These are phyloP conservation scores for Geotria australis DNA, from an alignment of 2,797 vertebrate species.

Conservation along the genomic window DNA sequence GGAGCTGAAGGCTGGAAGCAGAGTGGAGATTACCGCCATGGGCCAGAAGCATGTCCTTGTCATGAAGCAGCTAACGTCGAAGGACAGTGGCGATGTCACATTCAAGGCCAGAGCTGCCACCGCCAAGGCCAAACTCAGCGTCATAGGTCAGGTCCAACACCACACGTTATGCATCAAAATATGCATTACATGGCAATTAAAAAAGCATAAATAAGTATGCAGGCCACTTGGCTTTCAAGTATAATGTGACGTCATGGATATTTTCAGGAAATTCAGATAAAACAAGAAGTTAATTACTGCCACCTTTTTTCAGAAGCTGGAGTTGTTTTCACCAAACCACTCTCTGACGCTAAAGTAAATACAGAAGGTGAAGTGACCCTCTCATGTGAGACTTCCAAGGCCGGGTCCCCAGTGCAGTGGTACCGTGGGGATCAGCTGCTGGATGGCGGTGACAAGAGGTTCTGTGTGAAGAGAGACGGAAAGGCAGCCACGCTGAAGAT, in stretches of 20 bases:
- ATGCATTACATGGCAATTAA: too few relatives aligned
- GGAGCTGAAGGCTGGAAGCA: slow-evolving; percentile 45
- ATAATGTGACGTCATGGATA: too few relatives aligned
- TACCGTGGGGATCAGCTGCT: slow-evolving; percentile 7
- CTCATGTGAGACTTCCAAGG: slow-evolving; percentile 13
- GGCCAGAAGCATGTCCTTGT: slow-evolving; percentile 35
- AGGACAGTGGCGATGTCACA: slow-evolving; percentile 34
- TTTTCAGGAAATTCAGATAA: too few relatives aligned
- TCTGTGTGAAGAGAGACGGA: slow-evolving; percentile 11
- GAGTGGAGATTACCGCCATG: slow-evolving; percentile 35
- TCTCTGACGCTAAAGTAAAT: slow-evolving; percentile 8
- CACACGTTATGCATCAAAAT: too few relatives aligned
- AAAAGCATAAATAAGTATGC: too few relatives aligned
- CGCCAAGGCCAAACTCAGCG: too few relatives aligned
- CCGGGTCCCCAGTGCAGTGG: slow-evolving; percentile 7
- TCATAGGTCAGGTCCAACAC: too few relatives aligned
- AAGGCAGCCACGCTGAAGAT: slow-evolving; percentile 13
- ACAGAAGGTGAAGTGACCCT: slow-evolving; percentile 10
- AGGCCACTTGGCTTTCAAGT: too few relatives aligned
- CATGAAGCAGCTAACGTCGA: slow-evolving; percentile 36
- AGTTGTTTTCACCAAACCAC: slow-evolving; percentile 8
- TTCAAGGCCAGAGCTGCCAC: slow-evolving; percentile 15
- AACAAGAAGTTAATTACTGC: too few relatives aligned
- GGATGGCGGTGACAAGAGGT: slow-evolving; percentile 6
- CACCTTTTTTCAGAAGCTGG: too few relatives aligned